phyloP scores from a whole-genome alignment of 2,888 invertebrate genomes.

The Hirtodrosophila confusa region DNA sequence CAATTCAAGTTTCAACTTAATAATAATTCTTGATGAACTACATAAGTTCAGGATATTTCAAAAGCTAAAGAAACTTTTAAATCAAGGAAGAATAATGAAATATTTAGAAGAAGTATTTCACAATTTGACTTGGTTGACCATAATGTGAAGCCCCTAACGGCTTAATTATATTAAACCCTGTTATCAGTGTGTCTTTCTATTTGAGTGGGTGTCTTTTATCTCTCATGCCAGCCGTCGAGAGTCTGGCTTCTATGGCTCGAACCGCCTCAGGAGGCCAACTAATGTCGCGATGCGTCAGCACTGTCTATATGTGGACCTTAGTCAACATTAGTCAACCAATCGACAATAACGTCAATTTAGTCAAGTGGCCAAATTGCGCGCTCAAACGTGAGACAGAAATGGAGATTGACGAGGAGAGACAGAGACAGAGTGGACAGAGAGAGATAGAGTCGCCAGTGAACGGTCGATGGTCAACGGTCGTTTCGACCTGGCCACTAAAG shows the following conservation, averaged over 20 bases:
- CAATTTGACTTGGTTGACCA: no score
- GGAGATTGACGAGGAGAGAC: background rate
- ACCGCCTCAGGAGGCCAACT: conserved; percentile 20
- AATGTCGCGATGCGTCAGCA: conserved; percentile 61
- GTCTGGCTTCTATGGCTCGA: conserved; percentile 25
- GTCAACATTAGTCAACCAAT: conserved; percentile 62
- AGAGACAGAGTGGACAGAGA: conserved; percentile 4
- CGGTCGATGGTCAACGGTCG: conserved; percentile 26
- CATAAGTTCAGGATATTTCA: no score
- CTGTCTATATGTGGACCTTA: conserved; percentile 58
- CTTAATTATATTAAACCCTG: background rate
- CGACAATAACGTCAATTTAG: conserved; percentile 29
- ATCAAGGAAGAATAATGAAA: no score
- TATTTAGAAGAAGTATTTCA: no score
- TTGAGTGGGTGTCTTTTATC: conserved; percentile 6
- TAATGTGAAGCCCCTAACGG: no score
- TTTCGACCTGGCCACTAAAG: conserved; percentile 52
- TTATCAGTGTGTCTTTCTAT: background rate
- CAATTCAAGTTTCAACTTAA: no score
- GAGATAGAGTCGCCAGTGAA: conserved; percentile 20
- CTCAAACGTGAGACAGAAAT: background rate
- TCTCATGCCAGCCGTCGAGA: conserved; percentile 1
- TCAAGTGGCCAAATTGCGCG: conserved; percentile 30
- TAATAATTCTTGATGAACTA: no score
- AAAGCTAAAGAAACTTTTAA: no score